phyloP scores from a whole-genome alignment of 1,140 invertebrate species.

The Leptonema lineaticorne region DNA sequence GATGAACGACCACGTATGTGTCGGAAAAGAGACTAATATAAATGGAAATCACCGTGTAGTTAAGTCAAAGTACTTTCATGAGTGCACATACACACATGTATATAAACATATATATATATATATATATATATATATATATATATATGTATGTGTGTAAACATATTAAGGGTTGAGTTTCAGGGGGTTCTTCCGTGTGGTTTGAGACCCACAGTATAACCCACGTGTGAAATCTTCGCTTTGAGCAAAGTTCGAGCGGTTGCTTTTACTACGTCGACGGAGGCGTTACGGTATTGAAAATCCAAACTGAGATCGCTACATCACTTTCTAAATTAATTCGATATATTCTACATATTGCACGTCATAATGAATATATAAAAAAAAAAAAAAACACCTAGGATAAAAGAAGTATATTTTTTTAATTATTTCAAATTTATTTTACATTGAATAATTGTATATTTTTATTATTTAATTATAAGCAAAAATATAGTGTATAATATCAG shows the following conservation, averaged over 20 bases:
- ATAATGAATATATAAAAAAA: no score
- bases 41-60: slow-evolving; percentile 42
- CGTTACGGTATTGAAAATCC: slow-evolving; percentile 26
- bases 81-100: slow-evolving; percentile 16
- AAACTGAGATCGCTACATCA: no score
- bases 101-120: slow-evolving; percentile 6
- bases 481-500: no score
- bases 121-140: not conserved
- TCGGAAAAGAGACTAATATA: slow-evolving; percentile 42
- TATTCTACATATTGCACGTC: no score
- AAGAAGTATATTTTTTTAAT: no score
- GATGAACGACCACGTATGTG: slow-evolving; percentile 22
- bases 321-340: no score
- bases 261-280: not conserved
- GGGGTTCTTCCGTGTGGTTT: slow-evolving; percentile 13
- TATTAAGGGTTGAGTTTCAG: not conserved
- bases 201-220: slow-evolving; percentile 6
- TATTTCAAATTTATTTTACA: no score
- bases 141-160: not conserved
- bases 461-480: no score
- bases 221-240: slow-evolving; percentile 31
- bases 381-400: no score
- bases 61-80: slow-evolving; percentile 42
- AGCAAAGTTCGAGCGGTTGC: slow-evolving; percentile 14
- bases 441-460: no score